A percentile compares a stretch with the other conserved stretches of the same genome.
phyloP scores from a whole-genome alignment of 2,113 vertebrate genomes.

The human (Homo sapiens) region GRCh38 chr3:65781501-65782000 shows the following conservation, averaged over 20 bases:
- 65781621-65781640: background rate
- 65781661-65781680: slow-evolving; percentile 11
- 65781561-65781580: slow-evolving; percentile 18
- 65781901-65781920: background rate
- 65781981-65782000: background rate
- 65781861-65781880: background rate
- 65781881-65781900: background rate
- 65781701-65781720: background rate
- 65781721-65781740: background rate
- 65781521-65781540: background rate
- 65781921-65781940: background rate
- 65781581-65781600: slow-evolving; percentile 18
- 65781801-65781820: background rate
- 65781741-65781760: background rate
- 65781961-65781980: background rate
- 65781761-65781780: background rate
- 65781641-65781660: background rate
- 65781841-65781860: background rate
- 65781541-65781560: background rate
- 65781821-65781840: background rate
- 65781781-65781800: background rate
- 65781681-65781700: background rate
- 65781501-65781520: too few species aligned
- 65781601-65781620: slow-evolving; percentile 35
- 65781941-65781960: background rate